Conservation (phyloP, 1,140 invertebrate genomes). For the Trichogramma pretiosum region DNA sequence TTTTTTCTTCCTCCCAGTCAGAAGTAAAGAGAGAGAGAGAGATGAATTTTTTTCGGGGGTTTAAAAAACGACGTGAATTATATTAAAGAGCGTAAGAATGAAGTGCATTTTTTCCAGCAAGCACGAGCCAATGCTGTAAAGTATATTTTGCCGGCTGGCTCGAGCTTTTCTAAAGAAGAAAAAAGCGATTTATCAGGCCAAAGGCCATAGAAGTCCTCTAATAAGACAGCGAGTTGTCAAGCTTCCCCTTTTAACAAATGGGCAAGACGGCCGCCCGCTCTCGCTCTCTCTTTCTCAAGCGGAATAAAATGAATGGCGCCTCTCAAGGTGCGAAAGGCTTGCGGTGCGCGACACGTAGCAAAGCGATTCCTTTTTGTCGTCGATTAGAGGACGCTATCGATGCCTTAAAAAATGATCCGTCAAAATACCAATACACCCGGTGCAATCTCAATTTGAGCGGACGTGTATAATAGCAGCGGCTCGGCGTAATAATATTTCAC, state of each 20-base stretch:
- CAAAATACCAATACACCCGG: background rate
- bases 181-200: conserved; percentile 12
- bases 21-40: too few species aligned
- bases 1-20: too few species aligned
- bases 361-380: conserved; percentile 34
- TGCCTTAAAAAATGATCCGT: too few species aligned
- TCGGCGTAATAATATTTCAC: too few species aligned
- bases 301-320: conserved; percentile 35
- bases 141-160: too few species aligned
- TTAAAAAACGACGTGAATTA: background rate
- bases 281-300: too few species aligned
- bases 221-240: conserved; percentile 16
- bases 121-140: too few species aligned
- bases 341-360: conserved; percentile 26
- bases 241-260: conserved; percentile 24
- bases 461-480: too few species aligned
- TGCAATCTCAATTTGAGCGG: too few species aligned
- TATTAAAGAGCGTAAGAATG: background rate
- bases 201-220: too few species aligned
- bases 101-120: too few species aligned
- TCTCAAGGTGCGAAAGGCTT: conserved; percentile 4
- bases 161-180: conserved; percentile 4
- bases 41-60: conserved; percentile 1
- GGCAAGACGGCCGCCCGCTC: conserved; percentile 11
- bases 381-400: too few species aligned